Evolutionary conservation across 2,113 vertebrate species (phyloP).

Genomic region (Sturnus vulgaris): DNA sequence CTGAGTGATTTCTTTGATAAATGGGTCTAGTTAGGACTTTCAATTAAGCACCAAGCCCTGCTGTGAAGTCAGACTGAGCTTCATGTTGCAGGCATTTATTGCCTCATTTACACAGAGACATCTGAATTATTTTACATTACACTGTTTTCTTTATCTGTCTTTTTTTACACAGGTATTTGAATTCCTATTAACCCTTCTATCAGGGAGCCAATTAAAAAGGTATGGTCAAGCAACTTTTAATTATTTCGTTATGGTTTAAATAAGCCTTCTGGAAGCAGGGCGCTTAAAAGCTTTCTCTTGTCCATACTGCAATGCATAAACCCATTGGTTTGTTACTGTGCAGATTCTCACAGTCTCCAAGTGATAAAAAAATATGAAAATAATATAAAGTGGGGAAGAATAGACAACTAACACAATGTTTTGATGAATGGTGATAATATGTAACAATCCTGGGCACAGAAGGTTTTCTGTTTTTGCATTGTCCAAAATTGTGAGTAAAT

Average conservation of each 20-base stretch:
- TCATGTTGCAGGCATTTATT: constrained; percentile 53
- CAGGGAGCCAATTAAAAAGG: constrained; percentile 32
- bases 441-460: neutral
- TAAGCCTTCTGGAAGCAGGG: neutral
- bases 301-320: neutral
- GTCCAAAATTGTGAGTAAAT: neutral
- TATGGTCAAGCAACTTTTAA: constrained; percentile 46
- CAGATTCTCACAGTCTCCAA: neutral
- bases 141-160: constrained; percentile 41
- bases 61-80: constrained; percentile 63
- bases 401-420: neutral
- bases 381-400: neutral
- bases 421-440: constrained; percentile 18
- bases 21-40: constrained; percentile 67
- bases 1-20: constrained; percentile 66
- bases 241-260: constrained; percentile 17
- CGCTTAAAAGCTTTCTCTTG: neutral
- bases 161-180: constrained; percentile 19
- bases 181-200: constrained; percentile 55
- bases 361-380: constrained; percentile 19
- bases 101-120: constrained; percentile 61
- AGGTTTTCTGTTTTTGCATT: neutral
- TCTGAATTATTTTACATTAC: constrained; percentile 50
- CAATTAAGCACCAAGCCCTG: constrained; percentile 57
- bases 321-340: neutral